Base-by-base conservation (phyloP, 2,888 invertebrate species). In the Ferrisia virgata region DNA sequence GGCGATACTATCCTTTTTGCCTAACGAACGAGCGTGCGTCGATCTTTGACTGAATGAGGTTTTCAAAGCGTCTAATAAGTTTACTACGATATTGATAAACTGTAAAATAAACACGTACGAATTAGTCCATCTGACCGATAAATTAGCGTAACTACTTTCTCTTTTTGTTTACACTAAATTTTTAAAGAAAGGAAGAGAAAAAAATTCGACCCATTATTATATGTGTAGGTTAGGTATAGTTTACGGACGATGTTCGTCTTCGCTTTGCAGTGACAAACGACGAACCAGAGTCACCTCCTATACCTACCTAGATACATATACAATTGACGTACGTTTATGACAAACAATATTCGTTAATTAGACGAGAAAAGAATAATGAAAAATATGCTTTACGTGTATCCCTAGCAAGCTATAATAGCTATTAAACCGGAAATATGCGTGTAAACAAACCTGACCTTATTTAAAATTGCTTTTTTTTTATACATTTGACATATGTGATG, bases 41-140 rank as follows among this genome's bases (percentile, higher is more conserved):
- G 96, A 96, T 87, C 96, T 93, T 89, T 96, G 96, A 39, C 96
- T 96, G 91, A 97, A 96, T 47, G 96, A 96, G 36, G 96, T 96
- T 90, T 96, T 96, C 88, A 97, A 90, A 85, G 96, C 96, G 88
- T 97, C 96, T 90, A 97, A 90, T 72, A 97, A 92, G 89, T 95
- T 95, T 88, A 96, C 93, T 84, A 96, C 94, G 90, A 96, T 95
- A 91, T 94, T 95, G 90, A 96, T 95, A 90, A 96, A 95, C 96
- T 96, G 91, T 86, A 89, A 86, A 18, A 82, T 22, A 22, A 79
- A 79, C 79, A 64, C 64, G 64, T 64, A 64, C 64, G 64, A 28
- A 64, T 47, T 28, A 58, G 25, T 53, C 47, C 28, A 40, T 53
- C 18, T 53, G 33, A 28, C 64, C 33, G 18, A 81, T 22, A 53